These are phyloP conservation scores for Ganaspis brasiliensis DNA, from an alignment of 2,888 invertebrate genomes.

Conservation along the genomic window DNA sequence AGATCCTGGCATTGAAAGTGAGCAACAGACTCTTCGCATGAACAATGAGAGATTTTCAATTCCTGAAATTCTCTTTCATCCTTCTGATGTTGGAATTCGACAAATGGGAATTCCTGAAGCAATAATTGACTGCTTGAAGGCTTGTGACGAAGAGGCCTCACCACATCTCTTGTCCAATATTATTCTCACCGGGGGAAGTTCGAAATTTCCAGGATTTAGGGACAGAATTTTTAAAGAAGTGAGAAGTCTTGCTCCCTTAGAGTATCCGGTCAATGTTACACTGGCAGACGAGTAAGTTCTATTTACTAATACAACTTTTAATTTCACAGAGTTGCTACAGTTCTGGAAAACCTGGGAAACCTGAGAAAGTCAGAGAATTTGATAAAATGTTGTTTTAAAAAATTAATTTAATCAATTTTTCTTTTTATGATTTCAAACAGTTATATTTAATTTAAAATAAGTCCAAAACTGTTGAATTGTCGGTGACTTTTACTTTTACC, in stretches of 20 bases:
- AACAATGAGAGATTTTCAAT: constrained; percentile 97
- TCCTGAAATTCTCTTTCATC: constrained; percentile 96
- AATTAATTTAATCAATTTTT: no score
- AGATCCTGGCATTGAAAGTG: constrained; percentile 80
- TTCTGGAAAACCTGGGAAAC: no score
- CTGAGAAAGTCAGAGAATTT: no score
- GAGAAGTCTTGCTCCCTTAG: constrained; percentile 88
- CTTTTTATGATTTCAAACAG: no score
- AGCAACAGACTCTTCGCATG: constrained; percentile 90
- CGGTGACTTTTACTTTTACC: constrained; percentile 34
- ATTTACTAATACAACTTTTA: neutral
- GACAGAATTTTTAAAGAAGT: constrained; percentile 90
- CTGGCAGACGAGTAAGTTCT: constrained; percentile 85
- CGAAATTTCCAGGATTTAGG: constrained; percentile 91
- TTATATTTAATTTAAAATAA: no score
- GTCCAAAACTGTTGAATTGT: no score
- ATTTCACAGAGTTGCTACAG: no score
- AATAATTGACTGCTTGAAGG: constrained; percentile 88
- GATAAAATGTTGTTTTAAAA: no score
- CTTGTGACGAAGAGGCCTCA: constrained; percentile 88
- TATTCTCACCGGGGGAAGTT: constrained; percentile 91
- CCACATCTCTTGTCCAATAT: constrained; percentile 92
- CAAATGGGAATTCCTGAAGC: constrained; percentile 96
- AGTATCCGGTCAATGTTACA: constrained; percentile 88
- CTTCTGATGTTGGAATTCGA: constrained; percentile 95